A percentile compares a stretch with the other conserved stretches of the same genome.
phyloP scores from a whole-genome alignment of 1,140 invertebrate species.

The Lepidostoma basale region DNA sequence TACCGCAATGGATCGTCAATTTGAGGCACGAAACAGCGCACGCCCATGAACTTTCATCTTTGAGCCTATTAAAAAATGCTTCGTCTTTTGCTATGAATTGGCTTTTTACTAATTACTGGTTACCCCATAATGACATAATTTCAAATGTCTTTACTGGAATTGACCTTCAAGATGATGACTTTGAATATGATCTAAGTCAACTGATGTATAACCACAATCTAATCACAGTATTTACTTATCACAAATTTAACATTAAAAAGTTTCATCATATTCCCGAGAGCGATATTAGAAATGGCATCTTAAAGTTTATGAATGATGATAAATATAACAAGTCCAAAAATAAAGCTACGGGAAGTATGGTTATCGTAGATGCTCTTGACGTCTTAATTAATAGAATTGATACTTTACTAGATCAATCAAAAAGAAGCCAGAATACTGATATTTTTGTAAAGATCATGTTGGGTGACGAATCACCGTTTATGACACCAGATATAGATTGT shows the following conservation, averaged over 20 bases:
- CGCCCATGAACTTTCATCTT: slow-evolving; percentile 63
- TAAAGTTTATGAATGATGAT: background rate
- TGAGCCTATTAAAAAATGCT: slow-evolving; percentile 63
- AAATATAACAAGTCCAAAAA: background rate
- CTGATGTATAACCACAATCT: slow-evolving; percentile 50
- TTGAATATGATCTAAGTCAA: slow-evolving; percentile 47
- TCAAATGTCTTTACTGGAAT: background rate
- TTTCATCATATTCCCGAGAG: slow-evolving; percentile 52
- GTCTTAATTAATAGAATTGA: slow-evolving; percentile 20
- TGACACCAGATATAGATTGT: slow-evolving; percentile 51
- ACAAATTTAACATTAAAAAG: slow-evolving; percentile 49
- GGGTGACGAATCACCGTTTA: slow-evolving; percentile 52
- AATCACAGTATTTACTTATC: slow-evolving; percentile 28
- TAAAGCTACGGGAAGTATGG: background rate
- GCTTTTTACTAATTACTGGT: slow-evolving; percentile 64
- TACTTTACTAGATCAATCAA: background rate
- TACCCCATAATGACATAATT: slow-evolving; percentile 46
- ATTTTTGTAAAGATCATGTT: slow-evolving; percentile 48
- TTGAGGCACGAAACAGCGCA: slow-evolving; percentile 72
- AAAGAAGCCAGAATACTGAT: background rate
- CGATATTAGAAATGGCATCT: slow-evolving; percentile 47
- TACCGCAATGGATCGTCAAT: slow-evolving; percentile 71
- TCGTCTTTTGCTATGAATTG: slow-evolving; percentile 62
- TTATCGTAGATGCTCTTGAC: background rate
- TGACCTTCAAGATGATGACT: slow-evolving; percentile 28